phyloP scores from a whole-genome alignment of 2,888 invertebrate genomes.

The Mythimna vitellina region DNA sequence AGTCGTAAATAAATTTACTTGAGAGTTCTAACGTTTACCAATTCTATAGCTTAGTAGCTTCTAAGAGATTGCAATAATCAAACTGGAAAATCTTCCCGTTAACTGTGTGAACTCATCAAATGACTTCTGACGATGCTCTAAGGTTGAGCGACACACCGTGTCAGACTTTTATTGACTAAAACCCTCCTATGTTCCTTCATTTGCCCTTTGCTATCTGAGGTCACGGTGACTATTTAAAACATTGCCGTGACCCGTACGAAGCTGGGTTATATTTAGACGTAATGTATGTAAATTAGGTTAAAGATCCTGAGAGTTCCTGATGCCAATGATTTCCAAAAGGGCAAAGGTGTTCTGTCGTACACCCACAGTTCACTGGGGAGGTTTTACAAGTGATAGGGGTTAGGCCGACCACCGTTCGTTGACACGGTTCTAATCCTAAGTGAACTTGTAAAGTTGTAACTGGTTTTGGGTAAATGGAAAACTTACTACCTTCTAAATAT shows the following conservation, averaged over 20 bases:
- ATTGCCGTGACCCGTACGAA: too few species aligned
- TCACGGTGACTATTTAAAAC: too few species aligned
- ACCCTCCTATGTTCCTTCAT: too few species aligned
- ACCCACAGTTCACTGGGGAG: slow-evolving; percentile 19
- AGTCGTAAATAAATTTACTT: neutral
- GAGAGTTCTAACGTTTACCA: neutral
- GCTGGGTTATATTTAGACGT: neutral
- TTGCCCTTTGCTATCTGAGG: too few species aligned
- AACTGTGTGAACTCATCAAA: too few species aligned
- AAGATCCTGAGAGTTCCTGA: slow-evolving; percentile 7
- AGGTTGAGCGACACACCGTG: too few species aligned
- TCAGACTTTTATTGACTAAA: too few species aligned
- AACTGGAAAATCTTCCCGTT: too few species aligned
- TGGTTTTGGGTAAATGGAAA: slow-evolving; percentile 22
- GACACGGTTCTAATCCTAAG: slow-evolving; percentile 38
- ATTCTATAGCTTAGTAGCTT: neutral
- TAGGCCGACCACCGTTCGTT: slow-evolving; percentile 35
- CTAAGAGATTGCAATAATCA: neutral
- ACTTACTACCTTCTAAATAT: neutral
- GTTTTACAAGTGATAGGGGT: slow-evolving; percentile 38
- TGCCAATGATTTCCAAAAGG: slow-evolving; percentile 24
- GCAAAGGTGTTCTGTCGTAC: slow-evolving; percentile 28
- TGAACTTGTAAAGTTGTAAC: slow-evolving; percentile 21
- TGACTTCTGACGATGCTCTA: too few species aligned
- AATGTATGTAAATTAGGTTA: slow-evolving; percentile 11